These are phyloP conservation scores for Pachyuromys duprasi DNA, from an alignment of 2,797 vertebrate genomes.

Conservation along the genomic window DNA sequence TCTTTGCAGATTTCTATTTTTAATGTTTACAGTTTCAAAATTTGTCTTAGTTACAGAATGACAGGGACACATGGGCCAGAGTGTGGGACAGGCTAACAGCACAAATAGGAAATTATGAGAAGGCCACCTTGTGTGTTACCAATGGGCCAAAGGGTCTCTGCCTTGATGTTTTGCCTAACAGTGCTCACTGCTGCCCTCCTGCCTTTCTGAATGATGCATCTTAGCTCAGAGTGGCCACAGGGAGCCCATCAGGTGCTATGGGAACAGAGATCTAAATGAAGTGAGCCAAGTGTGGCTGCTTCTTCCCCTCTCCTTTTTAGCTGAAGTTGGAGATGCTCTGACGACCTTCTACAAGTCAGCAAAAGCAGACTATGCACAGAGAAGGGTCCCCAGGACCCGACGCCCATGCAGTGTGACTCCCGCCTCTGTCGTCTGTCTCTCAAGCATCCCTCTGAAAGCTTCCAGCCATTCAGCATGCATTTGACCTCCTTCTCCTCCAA, in stretches of 20 bases:
- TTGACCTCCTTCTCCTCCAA: conserved; percentile 68
- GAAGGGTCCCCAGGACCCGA: background rate
- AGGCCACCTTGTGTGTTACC: background rate
- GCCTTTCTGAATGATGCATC: background rate
- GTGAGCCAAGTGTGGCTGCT: background rate
- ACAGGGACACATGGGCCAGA: background rate
- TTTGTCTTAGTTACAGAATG: background rate
- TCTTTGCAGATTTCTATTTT: background rate
- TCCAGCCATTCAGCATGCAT: conserved; percentile 47
- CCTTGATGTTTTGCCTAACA: background rate
- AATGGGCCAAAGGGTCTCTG: background rate
- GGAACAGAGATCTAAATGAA: background rate
- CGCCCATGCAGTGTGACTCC: background rate
- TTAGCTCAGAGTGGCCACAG: background rate
- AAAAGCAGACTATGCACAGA: background rate
- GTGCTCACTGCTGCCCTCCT: background rate
- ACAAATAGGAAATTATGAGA: background rate
- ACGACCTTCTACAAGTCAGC: background rate
- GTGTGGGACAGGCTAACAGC: background rate
- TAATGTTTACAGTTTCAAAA: conserved; percentile 45
- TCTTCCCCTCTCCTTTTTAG: background rate
- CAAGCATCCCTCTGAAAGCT: conserved; percentile 3
- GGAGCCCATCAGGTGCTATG: background rate
- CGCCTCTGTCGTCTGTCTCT: background rate
- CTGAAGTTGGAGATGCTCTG: conserved; percentile 8